Evolutionary conservation across 1,140 invertebrate species (phyloP).

Genomic region (Rhagoletis zephyria): DNA sequence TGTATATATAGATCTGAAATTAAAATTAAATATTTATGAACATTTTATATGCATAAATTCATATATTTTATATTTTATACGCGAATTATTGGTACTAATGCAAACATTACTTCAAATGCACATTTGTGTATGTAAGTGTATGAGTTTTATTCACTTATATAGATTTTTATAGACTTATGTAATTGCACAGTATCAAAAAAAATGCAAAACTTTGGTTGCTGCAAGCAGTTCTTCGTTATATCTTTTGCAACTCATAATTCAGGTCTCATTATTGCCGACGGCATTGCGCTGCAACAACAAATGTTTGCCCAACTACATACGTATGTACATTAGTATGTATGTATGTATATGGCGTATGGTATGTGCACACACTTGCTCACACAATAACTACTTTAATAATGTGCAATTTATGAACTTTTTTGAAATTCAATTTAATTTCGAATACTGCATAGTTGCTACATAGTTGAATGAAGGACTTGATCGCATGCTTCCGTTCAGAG

Average conservation of each 20-base stretch:
- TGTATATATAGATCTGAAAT: too few relatives aligned
- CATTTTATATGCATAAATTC: too few relatives aligned
- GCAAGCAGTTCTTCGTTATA: not conserved
- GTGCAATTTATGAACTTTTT: conserved; percentile 50
- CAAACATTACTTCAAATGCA: too few relatives aligned
- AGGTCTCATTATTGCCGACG: not conserved
- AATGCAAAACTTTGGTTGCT: not conserved
- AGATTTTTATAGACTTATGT: too few relatives aligned
- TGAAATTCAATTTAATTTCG: not conserved
- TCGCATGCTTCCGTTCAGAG: too few relatives aligned
- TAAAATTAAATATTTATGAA: too few relatives aligned
- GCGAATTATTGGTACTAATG: too few relatives aligned
- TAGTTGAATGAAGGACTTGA: not conserved
- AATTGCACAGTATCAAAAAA: not conserved
- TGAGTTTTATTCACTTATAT: too few relatives aligned
- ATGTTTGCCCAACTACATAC: not conserved
- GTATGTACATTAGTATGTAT: not conserved
- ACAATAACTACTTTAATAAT: not conserved
- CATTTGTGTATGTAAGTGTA: too few relatives aligned
- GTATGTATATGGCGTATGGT: too few relatives aligned
- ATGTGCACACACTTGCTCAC: not conserved
- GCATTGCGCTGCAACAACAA: not conserved
- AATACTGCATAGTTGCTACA: not conserved
- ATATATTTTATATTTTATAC: too few relatives aligned
- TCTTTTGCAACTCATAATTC: not conserved